These are phyloP conservation scores for Bombus waltoni DNA, from an alignment of 1,140 invertebrate species.

Conservation along the genomic window DNA sequence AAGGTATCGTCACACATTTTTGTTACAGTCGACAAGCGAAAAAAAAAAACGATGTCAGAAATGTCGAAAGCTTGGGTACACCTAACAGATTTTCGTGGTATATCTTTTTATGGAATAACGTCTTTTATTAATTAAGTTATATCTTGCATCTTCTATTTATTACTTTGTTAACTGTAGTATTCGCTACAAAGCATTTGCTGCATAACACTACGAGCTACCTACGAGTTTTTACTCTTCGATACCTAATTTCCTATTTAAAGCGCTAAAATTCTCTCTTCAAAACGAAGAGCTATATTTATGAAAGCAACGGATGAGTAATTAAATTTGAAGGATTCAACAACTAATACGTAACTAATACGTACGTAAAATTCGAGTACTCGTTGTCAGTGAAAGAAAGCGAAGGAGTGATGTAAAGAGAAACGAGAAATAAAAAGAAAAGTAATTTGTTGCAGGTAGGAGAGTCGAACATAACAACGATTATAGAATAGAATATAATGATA, in stretches of 20 bases:
- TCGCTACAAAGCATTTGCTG: not conserved
- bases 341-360: not conserved
- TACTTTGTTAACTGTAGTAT: not conserved
- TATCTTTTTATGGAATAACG: not conserved
- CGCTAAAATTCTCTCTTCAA: not conserved
- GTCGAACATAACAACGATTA: constrained; percentile 33
- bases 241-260: not conserved
- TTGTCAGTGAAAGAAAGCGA: constrained; percentile 44
- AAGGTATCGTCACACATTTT: not conserved
- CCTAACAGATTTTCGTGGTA: not conserved
- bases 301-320: not conserved
- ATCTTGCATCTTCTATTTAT: not conserved
- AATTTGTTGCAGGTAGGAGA: constrained; percentile 20
- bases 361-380: not conserved
- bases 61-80: not conserved
- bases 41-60: not conserved
- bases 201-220: not conserved
- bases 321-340: not conserved
- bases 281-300: not conserved
- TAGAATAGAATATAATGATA: constrained; percentile 45
- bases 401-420: constrained; percentile 7
- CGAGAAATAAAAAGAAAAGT: constrained; percentile 1
- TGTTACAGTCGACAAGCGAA: not conserved
- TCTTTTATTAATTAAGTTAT: not conserved
- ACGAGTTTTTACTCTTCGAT: not conserved